Evolutionary conservation across 2,797 vertebrate species (phyloP).

Genomic region (Phyllotis vaccarum): DNA sequence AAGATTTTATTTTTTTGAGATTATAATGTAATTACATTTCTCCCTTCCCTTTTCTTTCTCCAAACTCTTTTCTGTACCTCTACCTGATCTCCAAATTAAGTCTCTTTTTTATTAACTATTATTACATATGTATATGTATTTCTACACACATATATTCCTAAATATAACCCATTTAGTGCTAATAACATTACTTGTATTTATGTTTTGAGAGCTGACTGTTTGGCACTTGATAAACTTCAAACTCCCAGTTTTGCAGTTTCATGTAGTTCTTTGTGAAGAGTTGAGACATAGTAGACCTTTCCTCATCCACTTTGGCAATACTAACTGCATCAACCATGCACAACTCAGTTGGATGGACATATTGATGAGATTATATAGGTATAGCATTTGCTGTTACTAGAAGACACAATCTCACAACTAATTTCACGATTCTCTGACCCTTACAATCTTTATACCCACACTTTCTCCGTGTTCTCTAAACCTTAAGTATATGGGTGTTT

Average conservation of each 20-base stretch:
- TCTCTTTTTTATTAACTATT: neutral
- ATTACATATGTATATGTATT: neutral
- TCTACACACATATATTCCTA: neutral
- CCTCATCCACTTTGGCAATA: neutral
- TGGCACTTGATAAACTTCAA: neutral
- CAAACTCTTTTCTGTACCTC: neutral
- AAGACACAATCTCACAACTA: neutral
- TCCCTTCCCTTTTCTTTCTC: neutral
- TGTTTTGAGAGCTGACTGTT: neutral
- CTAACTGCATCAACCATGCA: too few species aligned
- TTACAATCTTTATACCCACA: neutral
- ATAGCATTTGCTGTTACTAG: neutral
- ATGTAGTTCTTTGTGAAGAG: neutral
- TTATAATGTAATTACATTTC: neutral
- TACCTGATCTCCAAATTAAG: neutral
- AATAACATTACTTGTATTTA: neutral
- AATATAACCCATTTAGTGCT: neutral
- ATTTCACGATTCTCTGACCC: neutral
- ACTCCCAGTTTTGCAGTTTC: neutral
- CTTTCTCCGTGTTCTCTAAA: neutral
- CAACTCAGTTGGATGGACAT: neutral
- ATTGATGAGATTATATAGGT: neutral
- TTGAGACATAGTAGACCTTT: neutral
- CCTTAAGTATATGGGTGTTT: neutral
- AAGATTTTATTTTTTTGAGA: neutral